A percentile compares a stretch with the other conserved stretches of the same genome.
Conservation (phyloP, 1,140 invertebrate species). For the Ostrea denselamellosa region DNA sequence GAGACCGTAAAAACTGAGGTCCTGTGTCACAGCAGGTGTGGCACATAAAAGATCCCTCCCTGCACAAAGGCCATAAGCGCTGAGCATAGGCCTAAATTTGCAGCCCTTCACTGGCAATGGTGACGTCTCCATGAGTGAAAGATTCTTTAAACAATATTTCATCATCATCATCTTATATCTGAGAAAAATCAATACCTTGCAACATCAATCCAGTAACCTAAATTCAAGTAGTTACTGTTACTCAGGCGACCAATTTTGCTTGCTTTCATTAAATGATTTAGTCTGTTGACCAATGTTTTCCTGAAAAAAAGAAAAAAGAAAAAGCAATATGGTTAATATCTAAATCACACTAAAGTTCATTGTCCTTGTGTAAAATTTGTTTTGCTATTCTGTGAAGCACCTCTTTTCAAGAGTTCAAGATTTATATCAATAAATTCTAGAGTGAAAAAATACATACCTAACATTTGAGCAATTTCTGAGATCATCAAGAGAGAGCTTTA, state of each 20-base stretch:
- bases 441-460: conserved; percentile 43
- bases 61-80: no score
- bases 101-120: no score
- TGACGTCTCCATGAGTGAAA: no score
- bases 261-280: conserved; percentile 56
- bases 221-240: conserved; percentile 47
- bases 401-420: no score
- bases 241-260: conserved; percentile 55
- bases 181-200: conserved; percentile 40
- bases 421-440: not conserved
- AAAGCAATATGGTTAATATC: not conserved
- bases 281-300: conserved; percentile 53
- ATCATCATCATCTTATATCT: no score
- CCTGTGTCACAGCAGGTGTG: no score
- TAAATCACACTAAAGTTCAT: not conserved
- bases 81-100: no score
- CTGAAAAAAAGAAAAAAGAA: conserved; percentile 43
- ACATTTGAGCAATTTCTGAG: conserved; percentile 54
- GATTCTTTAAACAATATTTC: no score
- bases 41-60: no score
- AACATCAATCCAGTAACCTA: conserved; percentile 51
- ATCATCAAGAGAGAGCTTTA: conserved; percentile 48
- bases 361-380: not conserved
- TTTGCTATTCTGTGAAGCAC: not conserved
- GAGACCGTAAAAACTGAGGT: no score